Evolutionary conservation across 2,888 invertebrate species (phyloP), one percentile per base, ranked within the genome.

Genomic region (Limnephilus auricula): DNA sequence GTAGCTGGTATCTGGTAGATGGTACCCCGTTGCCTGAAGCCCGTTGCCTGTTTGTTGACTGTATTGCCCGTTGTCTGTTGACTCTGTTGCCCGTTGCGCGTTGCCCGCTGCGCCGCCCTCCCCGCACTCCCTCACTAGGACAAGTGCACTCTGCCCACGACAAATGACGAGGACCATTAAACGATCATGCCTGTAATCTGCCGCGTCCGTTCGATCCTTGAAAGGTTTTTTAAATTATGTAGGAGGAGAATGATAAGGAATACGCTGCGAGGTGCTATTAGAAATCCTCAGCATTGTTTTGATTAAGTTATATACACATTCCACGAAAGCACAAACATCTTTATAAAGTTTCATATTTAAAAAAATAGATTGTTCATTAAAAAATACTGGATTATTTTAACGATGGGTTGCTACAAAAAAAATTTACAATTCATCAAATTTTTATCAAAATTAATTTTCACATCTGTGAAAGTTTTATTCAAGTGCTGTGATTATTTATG

Each of bases 111-210:
- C 10, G 18, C 89, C n/a, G n/a, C 45, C 18, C 31, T 25, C 83
- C 82, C 82, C 82, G 18, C 83, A 31, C 34, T n/a, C 78, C 83
- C 50, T 31, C 25, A 32, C 89, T 9, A 65, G 25, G 50, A 65
- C 89, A 89, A 40, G 65, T 32, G 50, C 82, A 45, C 82, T 45
- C 50, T 80, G 45, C 90, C 79, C 79, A 90, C 90, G 86, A 89
- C 89, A 89, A 89, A 89, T 89, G 80, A 89, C 80, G 45, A n/a
- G 89, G 18, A 37, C 89, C 89, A 89, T 89, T 89, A 89, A 89
- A 89, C 83, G 89, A 89, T 89, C 82, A 40, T 30, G 32, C 31
- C 25, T 85, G 85, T 85, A 85, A 85, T 45, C 85, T 85, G 34
- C n/a, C 45, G 37, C 85, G 50, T 65, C 50, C 50, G 50, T 65